These are phyloP conservation scores for Ctena decussata DNA, from an alignment of 2,888 invertebrate species.

Conservation along the genomic window DNA sequence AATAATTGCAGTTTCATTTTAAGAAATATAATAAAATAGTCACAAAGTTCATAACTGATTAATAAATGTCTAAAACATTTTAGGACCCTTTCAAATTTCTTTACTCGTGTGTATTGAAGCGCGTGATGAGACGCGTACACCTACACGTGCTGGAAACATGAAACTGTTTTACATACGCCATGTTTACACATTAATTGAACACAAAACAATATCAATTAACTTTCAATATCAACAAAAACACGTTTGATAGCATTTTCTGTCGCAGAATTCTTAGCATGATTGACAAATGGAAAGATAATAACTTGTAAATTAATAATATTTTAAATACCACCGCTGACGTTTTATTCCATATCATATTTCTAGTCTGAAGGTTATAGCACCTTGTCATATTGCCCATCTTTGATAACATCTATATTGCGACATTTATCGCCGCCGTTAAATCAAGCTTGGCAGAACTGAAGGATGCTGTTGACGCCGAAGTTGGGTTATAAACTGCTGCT, in stretches of 20 bases:
- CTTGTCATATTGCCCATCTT: neutral
- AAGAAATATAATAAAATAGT: neutral
- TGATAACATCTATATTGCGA: slow-evolving; percentile 19
- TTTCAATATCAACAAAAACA: neutral
- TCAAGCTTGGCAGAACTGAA: neutral
- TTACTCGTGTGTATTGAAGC: neutral
- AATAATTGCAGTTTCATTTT: no score
- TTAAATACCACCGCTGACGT: slow-evolving; percentile 22
- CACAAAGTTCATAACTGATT: neutral
- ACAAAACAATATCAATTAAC: neutral
- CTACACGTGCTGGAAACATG: neutral
- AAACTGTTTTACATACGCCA: neutral
- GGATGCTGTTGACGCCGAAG: neutral
- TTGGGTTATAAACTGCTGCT: neutral
- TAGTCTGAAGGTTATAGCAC: neutral
- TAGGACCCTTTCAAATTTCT: neutral
- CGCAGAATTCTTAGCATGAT: neutral
- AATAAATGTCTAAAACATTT: neutral
- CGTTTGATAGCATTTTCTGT: neutral
- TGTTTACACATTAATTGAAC: neutral
- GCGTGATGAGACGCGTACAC: neutral
- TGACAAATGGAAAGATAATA: slow-evolving; percentile 6
- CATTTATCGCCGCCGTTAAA: slow-evolving; percentile 9
- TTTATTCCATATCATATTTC: slow-evolving; percentile 30
- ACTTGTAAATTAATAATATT: slow-evolving; percentile 4